These are phyloP conservation scores for Pelagia noctiluca DNA, from an alignment of 30 jellyfish, hydroid and myxozoan genomes.

Conservation along the genomic window DNA sequence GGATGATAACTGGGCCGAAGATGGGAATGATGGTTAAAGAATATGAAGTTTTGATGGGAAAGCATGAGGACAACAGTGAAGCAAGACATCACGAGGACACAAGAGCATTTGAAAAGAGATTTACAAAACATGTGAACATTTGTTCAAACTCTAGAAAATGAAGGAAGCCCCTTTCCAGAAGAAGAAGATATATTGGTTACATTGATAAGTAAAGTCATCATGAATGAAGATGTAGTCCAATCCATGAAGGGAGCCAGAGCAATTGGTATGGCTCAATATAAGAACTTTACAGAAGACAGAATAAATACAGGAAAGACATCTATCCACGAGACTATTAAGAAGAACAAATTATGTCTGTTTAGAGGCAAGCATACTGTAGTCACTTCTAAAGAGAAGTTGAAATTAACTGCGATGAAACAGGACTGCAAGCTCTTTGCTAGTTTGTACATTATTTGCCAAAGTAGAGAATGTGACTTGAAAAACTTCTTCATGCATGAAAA, in stretches of 20 bases:
- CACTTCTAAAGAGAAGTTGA: not conserved
- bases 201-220: not conserved
- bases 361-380: not conserved
- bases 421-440: slow-evolving; percentile 27
- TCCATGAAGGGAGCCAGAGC: not conserved
- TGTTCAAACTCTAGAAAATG: not conserved
- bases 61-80: slow-evolving; percentile 1
- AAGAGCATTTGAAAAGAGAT: slow-evolving; percentile 11
- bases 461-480: not conserved
- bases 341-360: slow-evolving; percentile 1
- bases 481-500: not conserved
- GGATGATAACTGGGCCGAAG: too few relatives aligned
- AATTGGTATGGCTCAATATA: slow-evolving; percentile 7
- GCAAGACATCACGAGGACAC: slow-evolving; percentile 28
- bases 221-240: not conserved
- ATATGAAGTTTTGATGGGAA: not conserved
- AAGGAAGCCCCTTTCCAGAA: too few relatives aligned
- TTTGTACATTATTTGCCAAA: slow-evolving; percentile 11
- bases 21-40: not conserved
- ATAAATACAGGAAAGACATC: not conserved
- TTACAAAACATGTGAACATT: slow-evolving; percentile 3
- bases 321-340: not conserved
- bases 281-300: slow-evolving; percentile 3
- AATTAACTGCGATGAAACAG: slow-evolving; percentile 3
- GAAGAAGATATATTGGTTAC: not conserved